Base-by-base conservation (phyloP, 2,888 invertebrate species). In the Drosophila emarginata region DNA sequence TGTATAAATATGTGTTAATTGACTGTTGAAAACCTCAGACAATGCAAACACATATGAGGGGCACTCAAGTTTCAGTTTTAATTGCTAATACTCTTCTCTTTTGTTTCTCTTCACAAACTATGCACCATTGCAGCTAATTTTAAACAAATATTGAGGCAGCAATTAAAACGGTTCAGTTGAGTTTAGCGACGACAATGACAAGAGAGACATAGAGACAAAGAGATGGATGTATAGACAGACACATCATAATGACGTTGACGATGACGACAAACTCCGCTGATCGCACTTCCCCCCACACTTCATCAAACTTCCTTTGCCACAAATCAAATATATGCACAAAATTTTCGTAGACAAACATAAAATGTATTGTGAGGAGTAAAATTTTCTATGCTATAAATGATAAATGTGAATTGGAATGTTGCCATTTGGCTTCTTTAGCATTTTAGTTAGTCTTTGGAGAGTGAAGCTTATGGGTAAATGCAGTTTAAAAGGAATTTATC, bases 71-170 rank as follows among this genome's bases (percentile, higher is more conserved):
- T 26, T 5, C 6, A 26, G 26, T 40, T 45, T 9, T 45, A 45
- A 45, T 45, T 18, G 45, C 14, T 45, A 1, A 21, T 45, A 45
- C 12, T 21, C 11, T 1, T 18, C 9, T 18, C 40, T 9, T 9
- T 1, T 9, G 9, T 9, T 9, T 32, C 32, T 32, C 32, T 32
- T 26, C 1, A 26, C 60, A 21, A 45, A 45, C 60, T 53, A 67
- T 64, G 79, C 70, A 79, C 88, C 81, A 81, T 87, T 86, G 45
- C 45, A 79, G 88, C 88, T 87, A 87, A 82, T 82, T 82, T 87
- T 77, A 77, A 74, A 75, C 88, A 77, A 82, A 82, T 82, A 87
- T 82, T 82, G 85, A 85, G 85, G 86, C 86, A 87, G 88, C 82
- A 82, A 82, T 82, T 82, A 82, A 85, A 82, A 79, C 77, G 80